Evolutionary conservation across 2,113 vertebrate genomes (phyloP).

Genomic region (Enhydra lutris): DNA sequence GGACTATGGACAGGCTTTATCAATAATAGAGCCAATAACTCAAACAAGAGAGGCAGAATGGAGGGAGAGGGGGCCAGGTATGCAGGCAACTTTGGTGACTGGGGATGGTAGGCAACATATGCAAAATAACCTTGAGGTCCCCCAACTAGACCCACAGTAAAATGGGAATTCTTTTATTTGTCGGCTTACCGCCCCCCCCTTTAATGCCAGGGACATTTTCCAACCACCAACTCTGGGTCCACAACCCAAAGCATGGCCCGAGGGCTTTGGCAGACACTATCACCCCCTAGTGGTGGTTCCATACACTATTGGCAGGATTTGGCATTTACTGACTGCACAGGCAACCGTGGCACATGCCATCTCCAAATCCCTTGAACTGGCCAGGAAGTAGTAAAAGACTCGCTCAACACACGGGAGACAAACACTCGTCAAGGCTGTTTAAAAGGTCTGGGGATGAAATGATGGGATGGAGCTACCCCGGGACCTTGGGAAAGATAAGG

Average conservation of each 20-base stretch:
- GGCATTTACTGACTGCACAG: not conserved
- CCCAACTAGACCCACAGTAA: not conserved
- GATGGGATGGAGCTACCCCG: not conserved
- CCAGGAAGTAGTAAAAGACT: not conserved
- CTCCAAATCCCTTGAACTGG: not conserved
- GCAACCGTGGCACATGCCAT: not conserved
- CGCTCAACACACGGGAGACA: not conserved
- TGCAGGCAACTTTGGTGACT: not conserved
- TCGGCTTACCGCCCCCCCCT: no score
- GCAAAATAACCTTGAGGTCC: not conserved
- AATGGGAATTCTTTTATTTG: not conserved
- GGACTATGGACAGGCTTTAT: not conserved
- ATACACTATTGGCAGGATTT: not conserved
- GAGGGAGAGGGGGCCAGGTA: not conserved
- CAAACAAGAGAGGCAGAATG: not conserved
- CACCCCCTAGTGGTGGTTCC: slow-evolving; percentile 65
- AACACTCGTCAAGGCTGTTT: not conserved
- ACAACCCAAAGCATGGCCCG: not conserved
- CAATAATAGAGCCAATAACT: not conserved
- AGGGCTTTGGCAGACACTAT: slow-evolving; percentile 23
- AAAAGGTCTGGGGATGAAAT: not conserved
- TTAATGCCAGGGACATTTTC: not conserved
- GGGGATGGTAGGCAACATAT: not conserved
- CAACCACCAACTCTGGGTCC: not conserved
- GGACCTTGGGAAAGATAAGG: not conserved